Evolutionary conservation across 2,888 invertebrate genomes (phyloP), one percentile per base, ranked within the genome.

Genomic region (Leptinotarsa peninsularis): DNA sequence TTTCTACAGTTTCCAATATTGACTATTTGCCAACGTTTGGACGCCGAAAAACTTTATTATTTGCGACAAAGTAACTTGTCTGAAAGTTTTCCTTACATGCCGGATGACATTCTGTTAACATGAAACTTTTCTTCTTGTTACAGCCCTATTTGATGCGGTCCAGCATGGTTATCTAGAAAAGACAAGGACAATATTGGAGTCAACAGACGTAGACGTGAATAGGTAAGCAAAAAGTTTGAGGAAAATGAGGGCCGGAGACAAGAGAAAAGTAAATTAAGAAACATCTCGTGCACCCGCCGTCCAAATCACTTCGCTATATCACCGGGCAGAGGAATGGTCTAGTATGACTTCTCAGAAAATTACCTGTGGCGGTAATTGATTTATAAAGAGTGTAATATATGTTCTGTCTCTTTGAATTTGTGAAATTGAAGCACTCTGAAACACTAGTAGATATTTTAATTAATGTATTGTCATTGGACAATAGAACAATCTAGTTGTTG

Each of bases 81-180:
- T 21, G 23, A 58, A 58, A 58, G 58, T 58, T 63, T n/a, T 63
- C 13, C 33, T 43, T 63, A n/a, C 27, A 63, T 63, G 43, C 63
- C 18, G 43, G 63, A 63, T 63, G 43, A 63, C 63, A 63, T 15
- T n/a, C 5, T 63, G 43, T 63, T 63, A 43, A 63, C 43, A 63
- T 63, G 27, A 43, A 63, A 63, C 43, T 33, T 18, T 66, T 74
- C 58, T 79, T 80, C 86, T 89, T 90, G 88, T 93, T 92, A 43
- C 92, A 98, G 98, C 96, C 72, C 91, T 98, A 67, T 97, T 98
- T 87, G 95, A 96, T 54, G 98, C 98, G 7, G 96, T 98, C 54
- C 98, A 98, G 89, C 96, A 98, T 89, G 97, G 97, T 71, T 97
- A 98, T 88, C 89, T 97, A 84, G 98, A 98, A 85, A 96, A 96